Percentiles rank a stretch among this genome's conserved stretches.
These are phyloP conservation scores for Napeogenes sylphis DNA, from an alignment of 2,888 invertebrate species.

Conservation along the genomic window DNA sequence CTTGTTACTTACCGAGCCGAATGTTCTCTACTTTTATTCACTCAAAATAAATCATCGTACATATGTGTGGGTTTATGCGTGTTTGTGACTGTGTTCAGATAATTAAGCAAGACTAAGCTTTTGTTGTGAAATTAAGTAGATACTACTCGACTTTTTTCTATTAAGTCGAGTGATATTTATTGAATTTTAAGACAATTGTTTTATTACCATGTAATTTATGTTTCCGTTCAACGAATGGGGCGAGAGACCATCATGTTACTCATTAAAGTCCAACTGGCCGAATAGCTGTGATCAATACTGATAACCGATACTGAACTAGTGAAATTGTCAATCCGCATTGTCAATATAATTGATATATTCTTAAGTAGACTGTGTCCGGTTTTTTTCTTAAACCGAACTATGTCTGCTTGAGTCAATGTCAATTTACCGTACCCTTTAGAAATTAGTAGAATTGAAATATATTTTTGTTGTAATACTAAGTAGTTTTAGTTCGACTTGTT, in stretches of 20 bases:
- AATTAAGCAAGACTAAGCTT: too few species aligned
- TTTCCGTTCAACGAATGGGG: too few species aligned
- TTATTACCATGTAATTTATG: neutral
- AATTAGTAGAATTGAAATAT: neutral
- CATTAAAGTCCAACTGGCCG: too few species aligned
- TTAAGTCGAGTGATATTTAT: conserved; percentile 2
- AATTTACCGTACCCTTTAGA: neutral
- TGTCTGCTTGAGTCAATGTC: conserved; percentile 33
- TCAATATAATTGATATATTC: conserved; percentile 24
- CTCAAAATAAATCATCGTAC: conserved; percentile 5
- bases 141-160: conserved; percentile 26
- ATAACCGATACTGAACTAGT: neutral
- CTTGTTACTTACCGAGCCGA: conserved; percentile 30
- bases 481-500: conserved; percentile 46
- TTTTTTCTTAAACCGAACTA: conserved; percentile 36
- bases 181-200: conserved; percentile 5
- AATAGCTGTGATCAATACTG: too few species aligned
- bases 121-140: conserved; percentile 33
- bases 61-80: conserved; percentile 26
- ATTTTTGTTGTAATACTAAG: conserved; percentile 39
- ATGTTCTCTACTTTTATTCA: conserved; percentile 30
- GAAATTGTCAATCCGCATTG: conserved; percentile 2
- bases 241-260: too few species aligned
- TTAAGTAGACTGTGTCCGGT: conserved; percentile 40
- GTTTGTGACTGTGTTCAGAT: conserved; percentile 32